phyloP scores from a whole-genome alignment of 2,797 vertebrate species.

The Triplophysa bombifrons region DNA sequence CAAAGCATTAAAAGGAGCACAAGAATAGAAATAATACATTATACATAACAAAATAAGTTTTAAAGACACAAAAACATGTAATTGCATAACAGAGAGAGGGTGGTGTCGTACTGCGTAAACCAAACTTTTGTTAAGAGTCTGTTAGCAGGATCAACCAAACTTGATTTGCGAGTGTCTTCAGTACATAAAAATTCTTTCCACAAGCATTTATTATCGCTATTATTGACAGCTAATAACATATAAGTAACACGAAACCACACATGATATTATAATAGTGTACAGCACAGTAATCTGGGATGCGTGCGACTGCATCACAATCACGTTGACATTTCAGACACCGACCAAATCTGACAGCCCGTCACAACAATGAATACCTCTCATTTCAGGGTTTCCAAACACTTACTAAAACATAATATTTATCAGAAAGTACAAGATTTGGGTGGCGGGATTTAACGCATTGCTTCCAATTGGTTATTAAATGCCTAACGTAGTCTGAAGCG shows the following conservation, averaged over 20 bases:
- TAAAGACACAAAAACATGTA: constrained; percentile 43
- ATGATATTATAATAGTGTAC: not conserved
- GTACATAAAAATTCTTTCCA: constrained; percentile 6
- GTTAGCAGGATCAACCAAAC: constrained; percentile 47
- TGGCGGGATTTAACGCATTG: not conserved
- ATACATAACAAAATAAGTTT: not conserved
- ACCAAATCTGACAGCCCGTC: constrained; percentile 70
- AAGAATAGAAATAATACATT: not conserved
- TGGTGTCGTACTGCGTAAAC: constrained; percentile 39
- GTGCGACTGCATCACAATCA: constrained; percentile 32
- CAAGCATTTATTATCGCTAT: not conserved
- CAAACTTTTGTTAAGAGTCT: constrained; percentile 44
- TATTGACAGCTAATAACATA: not conserved
- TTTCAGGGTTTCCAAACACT: not conserved
- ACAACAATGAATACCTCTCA: constrained; percentile 44
- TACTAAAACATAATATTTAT: not conserved
- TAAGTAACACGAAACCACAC: not conserved
- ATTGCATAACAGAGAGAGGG: constrained; percentile 43
- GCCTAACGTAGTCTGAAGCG: not conserved
- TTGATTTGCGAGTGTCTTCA: constrained; percentile 28
- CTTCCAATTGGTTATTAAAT: not conserved
- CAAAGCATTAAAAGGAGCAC: not conserved
- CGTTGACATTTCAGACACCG: constrained; percentile 63
- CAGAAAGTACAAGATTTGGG: not conserved
- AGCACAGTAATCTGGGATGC: not conserved